These are phyloP conservation scores for Enteromius fasciolatus DNA, from an alignment of 2,797 vertebrate species.

Conservation along the genomic window DNA sequence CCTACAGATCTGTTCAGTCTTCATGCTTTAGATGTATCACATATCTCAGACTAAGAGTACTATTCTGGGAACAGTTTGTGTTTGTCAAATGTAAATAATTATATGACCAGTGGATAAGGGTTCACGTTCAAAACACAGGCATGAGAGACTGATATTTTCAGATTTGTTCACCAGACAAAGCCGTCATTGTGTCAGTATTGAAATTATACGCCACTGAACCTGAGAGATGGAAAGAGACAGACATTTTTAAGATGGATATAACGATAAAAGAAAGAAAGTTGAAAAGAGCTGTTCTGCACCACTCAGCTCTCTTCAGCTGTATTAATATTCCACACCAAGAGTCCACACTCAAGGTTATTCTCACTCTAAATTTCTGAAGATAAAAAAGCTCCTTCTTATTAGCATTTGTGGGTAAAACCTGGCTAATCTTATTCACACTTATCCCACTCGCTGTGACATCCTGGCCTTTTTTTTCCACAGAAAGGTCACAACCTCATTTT, in stretches of 20 bases:
- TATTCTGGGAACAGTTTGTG: slow-evolving; percentile 35
- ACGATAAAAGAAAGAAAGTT: slow-evolving; percentile 13
- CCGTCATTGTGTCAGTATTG: neutral
- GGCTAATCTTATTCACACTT: slow-evolving; percentile 65
- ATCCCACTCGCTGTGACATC: slow-evolving; percentile 60
- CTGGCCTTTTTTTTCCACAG: slow-evolving; percentile 49
- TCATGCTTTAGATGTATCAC: slow-evolving; percentile 19
- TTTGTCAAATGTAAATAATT: slow-evolving; percentile 31
- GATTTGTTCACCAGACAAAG: slow-evolving; percentile 9
- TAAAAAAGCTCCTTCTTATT: slow-evolving; percentile 73
- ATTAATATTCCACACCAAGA: slow-evolving; percentile 72
- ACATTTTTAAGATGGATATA: slow-evolving; percentile 1
- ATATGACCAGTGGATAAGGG: slow-evolving; percentile 17
- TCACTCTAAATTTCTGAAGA: slow-evolving; percentile 69
- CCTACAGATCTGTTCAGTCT: slow-evolving; percentile 16
- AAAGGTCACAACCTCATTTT: slow-evolving; percentile 60
- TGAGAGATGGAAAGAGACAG: neutral
- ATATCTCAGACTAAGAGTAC: slow-evolving; percentile 22
- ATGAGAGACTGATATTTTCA: slow-evolving; percentile 25
- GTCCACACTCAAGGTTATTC: slow-evolving; percentile 77
- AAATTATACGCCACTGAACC: neutral
- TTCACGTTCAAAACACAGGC: slow-evolving; percentile 5
- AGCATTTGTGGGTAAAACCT: slow-evolving; percentile 67
- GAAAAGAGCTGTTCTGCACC: slow-evolving; percentile 59
- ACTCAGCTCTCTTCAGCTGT: slow-evolving; percentile 60